Percentiles rank a stretch among this genome's conserved stretches.
Evolutionary conservation across 2,888 invertebrate genomes (phyloP).

Genomic region (Pimpla rufipes): DNA sequence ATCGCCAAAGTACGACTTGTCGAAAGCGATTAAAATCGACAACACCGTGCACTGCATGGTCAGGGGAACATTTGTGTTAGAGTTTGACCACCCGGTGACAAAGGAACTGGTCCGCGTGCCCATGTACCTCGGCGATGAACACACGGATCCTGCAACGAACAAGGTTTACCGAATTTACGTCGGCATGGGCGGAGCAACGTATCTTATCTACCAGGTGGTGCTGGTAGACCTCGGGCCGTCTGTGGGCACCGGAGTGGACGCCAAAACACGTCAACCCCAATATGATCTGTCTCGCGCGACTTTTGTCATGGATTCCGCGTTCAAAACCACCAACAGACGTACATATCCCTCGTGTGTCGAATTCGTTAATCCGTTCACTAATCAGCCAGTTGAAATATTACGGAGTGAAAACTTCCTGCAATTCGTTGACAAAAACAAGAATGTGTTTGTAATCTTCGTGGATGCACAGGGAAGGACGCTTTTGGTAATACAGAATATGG

Average conservation of each 20-base stretch:
- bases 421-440: too few relatives aligned
- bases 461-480: conserved; percentile 20
- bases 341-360: too few relatives aligned
- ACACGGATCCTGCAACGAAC: background rate
- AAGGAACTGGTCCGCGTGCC: conserved; percentile 7
- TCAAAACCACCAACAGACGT: too few relatives aligned
- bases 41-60: background rate
- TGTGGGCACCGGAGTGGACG: background rate
- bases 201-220: conserved; percentile 13
- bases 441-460: conserved; percentile 25
- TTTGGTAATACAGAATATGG: conserved; percentile 14
- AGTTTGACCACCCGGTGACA: conserved; percentile 34
- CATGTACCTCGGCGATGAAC: conserved; percentile 27
- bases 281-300: background rate
- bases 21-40: background rate
- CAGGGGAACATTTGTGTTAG: background rate
- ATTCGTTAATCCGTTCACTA: conserved; percentile 13
- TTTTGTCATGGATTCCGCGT: background rate
- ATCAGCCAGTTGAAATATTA: conserved; percentile 10
- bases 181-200: conserved; percentile 4
- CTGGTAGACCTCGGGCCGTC: too few relatives aligned
- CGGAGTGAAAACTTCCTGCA: too few relatives aligned
- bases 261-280: background rate
- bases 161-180: conserved; percentile 29
- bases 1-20: background rate